phyloP scores from a whole-genome alignment of 2,797 vertebrate species.

The Thamnophis elegans region DNA sequence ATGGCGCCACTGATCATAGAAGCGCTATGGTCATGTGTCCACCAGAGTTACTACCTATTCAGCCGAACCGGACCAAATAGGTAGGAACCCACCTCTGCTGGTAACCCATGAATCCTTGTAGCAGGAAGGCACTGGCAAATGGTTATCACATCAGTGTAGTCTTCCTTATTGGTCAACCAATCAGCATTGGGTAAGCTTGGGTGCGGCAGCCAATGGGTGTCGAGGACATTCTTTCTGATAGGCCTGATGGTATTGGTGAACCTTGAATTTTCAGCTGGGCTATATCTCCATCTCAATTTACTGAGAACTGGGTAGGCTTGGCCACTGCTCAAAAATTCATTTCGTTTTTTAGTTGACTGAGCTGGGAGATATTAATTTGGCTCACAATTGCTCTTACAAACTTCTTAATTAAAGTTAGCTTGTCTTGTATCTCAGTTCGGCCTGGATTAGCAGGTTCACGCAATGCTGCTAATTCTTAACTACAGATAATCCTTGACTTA shows the following conservation, averaged over 20 bases:
- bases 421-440: neutral
- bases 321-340: neutral
- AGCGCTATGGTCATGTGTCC: too few species aligned
- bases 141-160: neutral
- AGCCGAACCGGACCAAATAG: too few species aligned
- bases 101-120: neutral
- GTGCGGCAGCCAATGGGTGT: neutral
- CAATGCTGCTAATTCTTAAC: too few species aligned
- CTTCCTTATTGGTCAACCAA: neutral
- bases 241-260: neutral
- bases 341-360: neutral
- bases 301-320: neutral
- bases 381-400: neutral
- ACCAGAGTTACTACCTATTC: too few species aligned
- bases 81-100: neutral
- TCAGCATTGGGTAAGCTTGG: neutral
- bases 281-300: neutral
- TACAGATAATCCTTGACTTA: too few species aligned
- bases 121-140: neutral
- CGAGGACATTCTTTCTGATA: neutral
- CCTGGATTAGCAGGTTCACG: too few species aligned
- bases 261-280: neutral
- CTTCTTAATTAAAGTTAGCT: neutral
- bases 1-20: too few species aligned
- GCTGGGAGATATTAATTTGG: neutral